Percentiles rank a stretch among this genome's conserved stretches.
phyloP scores from a whole-genome alignment of 2,113 vertebrate genomes.

The Cacatua alba region DNA sequence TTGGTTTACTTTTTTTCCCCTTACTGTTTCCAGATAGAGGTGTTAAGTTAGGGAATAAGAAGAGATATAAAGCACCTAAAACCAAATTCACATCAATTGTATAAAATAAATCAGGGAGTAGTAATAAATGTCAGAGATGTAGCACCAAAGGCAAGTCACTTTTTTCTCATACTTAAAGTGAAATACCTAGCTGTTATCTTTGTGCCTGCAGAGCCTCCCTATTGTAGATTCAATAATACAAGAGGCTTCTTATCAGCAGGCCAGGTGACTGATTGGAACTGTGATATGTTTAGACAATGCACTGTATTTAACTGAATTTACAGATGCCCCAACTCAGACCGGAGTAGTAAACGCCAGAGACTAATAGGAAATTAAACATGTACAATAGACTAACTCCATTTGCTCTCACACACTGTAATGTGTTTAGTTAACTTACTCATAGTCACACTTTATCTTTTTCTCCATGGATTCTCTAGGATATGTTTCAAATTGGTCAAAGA shows the following conservation, averaged over 20 bases:
- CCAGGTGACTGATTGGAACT: conserved; percentile 87
- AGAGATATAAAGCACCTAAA: conserved; percentile 59
- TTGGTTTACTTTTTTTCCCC: conserved; percentile 33
- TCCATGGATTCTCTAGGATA: conserved; percentile 78
- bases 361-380: conserved; percentile 90
- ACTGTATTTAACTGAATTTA: conserved; percentile 92
- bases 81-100: conserved; percentile 65
- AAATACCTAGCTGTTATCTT: conserved; percentile 89
- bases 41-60: conserved; percentile 57
- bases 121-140: conserved; percentile 81
- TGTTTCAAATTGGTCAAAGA: conserved; percentile 83
- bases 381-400: conserved; percentile 87
- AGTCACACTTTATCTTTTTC: conserved; percentile 83
- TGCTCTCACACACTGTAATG: conserved; percentile 77
- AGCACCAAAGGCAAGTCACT: conserved; percentile 59
- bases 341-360: conserved; percentile 80
- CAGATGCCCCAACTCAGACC: conserved; percentile 79
- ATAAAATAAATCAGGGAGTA: conserved; percentile 71
- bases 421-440: conserved; percentile 85
- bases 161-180: conserved; percentile 81
- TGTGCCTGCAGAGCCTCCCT: conserved; percentile 82
- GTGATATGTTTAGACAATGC: conserved; percentile 91
- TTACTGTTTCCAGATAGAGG: conserved; percentile 31
- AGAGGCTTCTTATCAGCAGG: conserved; percentile 86
- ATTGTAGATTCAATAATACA: conserved; percentile 93